Base-by-base conservation (phyloP, 1,140 invertebrate genomes). In the Ptiloglossa arizonensis region DNA sequence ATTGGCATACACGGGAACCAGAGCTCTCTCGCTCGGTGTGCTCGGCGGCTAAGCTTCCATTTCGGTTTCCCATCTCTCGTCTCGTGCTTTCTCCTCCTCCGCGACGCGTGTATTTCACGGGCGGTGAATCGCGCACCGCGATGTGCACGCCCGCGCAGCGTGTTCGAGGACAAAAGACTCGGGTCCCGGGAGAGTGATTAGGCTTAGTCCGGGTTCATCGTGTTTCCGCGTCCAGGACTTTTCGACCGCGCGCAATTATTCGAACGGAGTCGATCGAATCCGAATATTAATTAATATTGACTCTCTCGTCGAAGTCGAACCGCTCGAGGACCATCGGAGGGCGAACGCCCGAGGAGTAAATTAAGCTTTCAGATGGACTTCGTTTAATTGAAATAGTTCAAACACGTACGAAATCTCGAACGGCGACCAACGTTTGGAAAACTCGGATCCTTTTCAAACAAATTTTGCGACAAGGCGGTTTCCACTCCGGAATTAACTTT, bases 211-310 rank as follows among this genome's bases (percentile, higher is more conserved):
- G n/a, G n/a, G n/a, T n/a, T n/a, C n/a, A n/a, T n/a, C n/a, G n/a
- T n/a, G n/a, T n/a, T n/a, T n/a, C n/a, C n/a, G n/a, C 8, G 6
- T 22, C 2, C 11, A 35, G 1, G 48, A 19, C 6, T 29, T 67
- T 22, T n/a, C 5, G 5, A 50, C 9, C 27, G 13, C 27, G 19
- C 46, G 27, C 24, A 44, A 41, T 17, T 22, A 19, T 22, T 38
- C 13, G 32, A 72, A 5, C 8, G 19, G 15, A 11, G 13, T 9
- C 17, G 3, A 35, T 71, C 69, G 22, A 54, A 54, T n/a, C 5
- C 13, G 38, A 57, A 74, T 46, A 57, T 74, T 67, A 57, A 74
- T 67, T 74, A 57, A 74, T 57, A 74, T 67, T 35, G 50, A 67
- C 38, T 19, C 19, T 56, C 1, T 9, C 15, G 6, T 11, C 3